phyloP scores from a whole-genome alignment of 2,113 vertebrate species.

The Paratilapia polleni region DNA sequence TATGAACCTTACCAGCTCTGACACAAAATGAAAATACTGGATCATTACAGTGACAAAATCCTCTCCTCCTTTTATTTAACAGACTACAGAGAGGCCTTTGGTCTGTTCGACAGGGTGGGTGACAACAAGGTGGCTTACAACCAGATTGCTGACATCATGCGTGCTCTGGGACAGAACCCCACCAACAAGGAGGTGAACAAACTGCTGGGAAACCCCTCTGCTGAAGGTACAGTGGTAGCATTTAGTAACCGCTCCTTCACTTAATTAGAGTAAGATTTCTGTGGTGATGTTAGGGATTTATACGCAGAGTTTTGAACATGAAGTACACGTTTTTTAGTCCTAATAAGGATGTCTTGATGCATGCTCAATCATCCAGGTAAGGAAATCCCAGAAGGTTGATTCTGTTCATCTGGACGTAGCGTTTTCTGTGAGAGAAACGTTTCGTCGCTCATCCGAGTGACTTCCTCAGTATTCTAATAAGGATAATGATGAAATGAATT shows the following conservation, averaged over 20 bases:
- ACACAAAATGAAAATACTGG: background rate
- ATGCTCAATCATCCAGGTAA: no score
- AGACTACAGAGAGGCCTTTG: constrained; percentile 99
- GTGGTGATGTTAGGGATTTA: background rate
- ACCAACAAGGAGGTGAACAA: constrained; percentile 94
- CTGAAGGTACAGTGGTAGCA: constrained; percentile 84
- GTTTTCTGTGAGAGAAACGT: no score
- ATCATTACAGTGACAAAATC: background rate
- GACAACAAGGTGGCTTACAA: constrained; percentile 91
- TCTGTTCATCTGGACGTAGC: no score
- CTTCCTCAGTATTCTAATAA: no score
- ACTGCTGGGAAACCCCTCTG: constrained; percentile 88
- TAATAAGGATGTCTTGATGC: background rate
- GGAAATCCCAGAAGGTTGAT: no score
- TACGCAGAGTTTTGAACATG: background rate
- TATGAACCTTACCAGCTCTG: background rate
- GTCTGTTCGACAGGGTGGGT: constrained; percentile 97
- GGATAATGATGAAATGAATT: background rate
- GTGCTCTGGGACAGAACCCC: constrained; percentile 97
- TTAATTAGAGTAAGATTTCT: background rate
- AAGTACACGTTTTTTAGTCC: background rate
- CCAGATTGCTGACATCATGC: constrained; percentile 95
- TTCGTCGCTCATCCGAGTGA: no score
- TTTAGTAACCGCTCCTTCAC: background rate
- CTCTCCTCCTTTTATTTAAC: constrained; percentile 12